Percentiles rank a stretch among this genome's conserved stretches.
These are phyloP conservation scores for Dorcus parallelipipedus DNA, from an alignment of 2,888 invertebrate species.

Conservation along the genomic window DNA sequence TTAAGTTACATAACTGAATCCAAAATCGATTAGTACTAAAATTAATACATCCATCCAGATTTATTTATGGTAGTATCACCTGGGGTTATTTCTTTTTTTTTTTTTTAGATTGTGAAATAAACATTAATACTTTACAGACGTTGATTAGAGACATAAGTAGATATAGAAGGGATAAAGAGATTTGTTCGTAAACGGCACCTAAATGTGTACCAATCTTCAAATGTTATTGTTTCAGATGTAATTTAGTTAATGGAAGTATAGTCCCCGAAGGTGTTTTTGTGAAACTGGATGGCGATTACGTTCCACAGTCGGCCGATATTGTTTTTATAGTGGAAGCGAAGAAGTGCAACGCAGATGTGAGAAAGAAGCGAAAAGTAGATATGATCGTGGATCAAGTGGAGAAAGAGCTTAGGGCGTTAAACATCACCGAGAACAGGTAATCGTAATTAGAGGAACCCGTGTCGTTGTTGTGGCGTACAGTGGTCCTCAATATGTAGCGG, in stretches of 20 bases:
- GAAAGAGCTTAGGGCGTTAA: conserved; percentile 63
- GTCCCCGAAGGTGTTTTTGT: conserved; percentile 75
- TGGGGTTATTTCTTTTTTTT: too few relatives aligned
- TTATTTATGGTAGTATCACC: too few relatives aligned
- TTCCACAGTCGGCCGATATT: conserved; percentile 74
- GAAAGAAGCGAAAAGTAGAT: conserved; percentile 65
- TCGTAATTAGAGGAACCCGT: conserved; percentile 15
- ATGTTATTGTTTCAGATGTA: conserved; percentile 57
- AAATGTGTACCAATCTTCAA: too few relatives aligned
- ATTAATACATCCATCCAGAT: too few relatives aligned
- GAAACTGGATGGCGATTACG: conserved; percentile 55
- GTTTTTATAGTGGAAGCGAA: conserved; percentile 88
- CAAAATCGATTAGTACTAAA: too few relatives aligned
- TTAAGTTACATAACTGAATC: too few relatives aligned
- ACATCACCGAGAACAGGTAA: conserved; percentile 60
- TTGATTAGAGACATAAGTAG: too few relatives aligned
- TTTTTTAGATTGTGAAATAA: too few relatives aligned
- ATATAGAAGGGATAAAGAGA: too few relatives aligned
- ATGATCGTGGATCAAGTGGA: conserved; percentile 64
- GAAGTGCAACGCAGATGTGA: conserved; percentile 71
- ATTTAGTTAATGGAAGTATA: conserved; percentile 62
- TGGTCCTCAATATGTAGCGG: conserved; percentile 12
- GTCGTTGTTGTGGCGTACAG: conserved; percentile 18
- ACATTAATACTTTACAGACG: too few relatives aligned
- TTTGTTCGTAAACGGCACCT: too few relatives aligned